A percentile compares a stretch with the other conserved stretches of the same genome.
Conservation (phyloP, 2,797 vertebrate species). For the Chiroxiphia lanceolata region DNA sequence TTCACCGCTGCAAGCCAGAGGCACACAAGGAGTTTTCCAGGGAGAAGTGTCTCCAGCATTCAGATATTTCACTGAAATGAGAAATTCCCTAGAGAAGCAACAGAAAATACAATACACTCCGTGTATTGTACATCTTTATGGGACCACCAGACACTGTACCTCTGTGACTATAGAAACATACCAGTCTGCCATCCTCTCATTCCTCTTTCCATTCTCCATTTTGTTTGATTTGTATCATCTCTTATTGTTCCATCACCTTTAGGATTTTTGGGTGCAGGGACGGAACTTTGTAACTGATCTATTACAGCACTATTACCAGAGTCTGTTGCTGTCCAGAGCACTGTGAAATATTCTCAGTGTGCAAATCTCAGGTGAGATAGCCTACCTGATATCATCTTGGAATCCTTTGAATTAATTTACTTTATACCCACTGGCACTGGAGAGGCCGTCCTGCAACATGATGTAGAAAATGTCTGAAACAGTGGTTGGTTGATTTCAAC, state of each 20-base stretch:
- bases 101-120: background rate
- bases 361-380: background rate
- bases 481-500: background rate
- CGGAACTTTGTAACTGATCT: background rate
- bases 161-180: background rate
- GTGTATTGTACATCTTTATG: background rate
- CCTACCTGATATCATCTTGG: background rate
- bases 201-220: background rate
- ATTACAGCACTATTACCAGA: background rate
- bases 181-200: fast-evolving
- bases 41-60: background rate
- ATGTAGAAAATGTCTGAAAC: background rate
- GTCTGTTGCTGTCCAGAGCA: background rate
- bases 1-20: background rate
- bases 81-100: background rate
- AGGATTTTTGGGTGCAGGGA: background rate
- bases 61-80: background rate
- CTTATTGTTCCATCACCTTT: background rate
- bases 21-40: background rate
- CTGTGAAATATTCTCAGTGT: background rate
- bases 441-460: background rate
- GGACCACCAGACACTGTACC: background rate
- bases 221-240: background rate
- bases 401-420: background rate
- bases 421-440: background rate